phyloP scores from a whole-genome alignment of 2,888 invertebrate species.

The Blera fallax region DNA sequence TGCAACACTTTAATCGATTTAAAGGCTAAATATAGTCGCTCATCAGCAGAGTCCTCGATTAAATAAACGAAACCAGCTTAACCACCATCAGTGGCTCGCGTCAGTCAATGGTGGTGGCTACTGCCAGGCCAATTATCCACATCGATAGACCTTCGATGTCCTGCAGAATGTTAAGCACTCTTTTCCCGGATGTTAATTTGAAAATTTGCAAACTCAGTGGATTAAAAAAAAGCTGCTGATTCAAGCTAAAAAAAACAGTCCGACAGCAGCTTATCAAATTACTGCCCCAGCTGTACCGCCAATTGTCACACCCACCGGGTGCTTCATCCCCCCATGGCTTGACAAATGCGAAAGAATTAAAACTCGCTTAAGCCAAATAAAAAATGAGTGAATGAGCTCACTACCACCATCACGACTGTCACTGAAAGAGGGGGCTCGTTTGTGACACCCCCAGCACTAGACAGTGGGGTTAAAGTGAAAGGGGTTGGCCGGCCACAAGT shows the following conservation, averaged over 20 bases:
- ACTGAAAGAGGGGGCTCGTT: not conserved
- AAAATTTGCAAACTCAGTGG: not conserved
- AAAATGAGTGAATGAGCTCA: not conserved
- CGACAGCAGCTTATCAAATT: conserved; percentile 1
- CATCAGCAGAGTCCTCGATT: not conserved
- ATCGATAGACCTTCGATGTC: not conserved
- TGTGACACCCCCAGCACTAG: not conserved
- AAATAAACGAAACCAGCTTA: not conserved
- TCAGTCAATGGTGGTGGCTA: not conserved
- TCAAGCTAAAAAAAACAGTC: not conserved
- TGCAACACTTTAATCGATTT: conserved; percentile 4
- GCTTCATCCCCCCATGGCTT: not conserved
- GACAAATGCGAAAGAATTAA: not conserved
- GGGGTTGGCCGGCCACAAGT: conserved; percentile 1
- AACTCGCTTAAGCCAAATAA: not conserved
- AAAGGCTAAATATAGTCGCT: not conserved
- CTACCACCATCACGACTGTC: not conserved
- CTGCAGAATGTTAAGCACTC: not conserved
- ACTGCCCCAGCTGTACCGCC: not conserved
- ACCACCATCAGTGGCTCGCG: too few species aligned
- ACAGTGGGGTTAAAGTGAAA: not conserved
- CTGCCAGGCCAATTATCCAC: conserved; percentile 33
- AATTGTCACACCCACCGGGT: not conserved
- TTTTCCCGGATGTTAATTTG: not conserved
- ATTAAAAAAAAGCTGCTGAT: not conserved